A percentile compares a stretch with the other conserved stretches of the same genome.
Evolutionary conservation across 2,797 vertebrate genomes (phyloP).

Genomic region (Nyctalus aviator): DNA sequence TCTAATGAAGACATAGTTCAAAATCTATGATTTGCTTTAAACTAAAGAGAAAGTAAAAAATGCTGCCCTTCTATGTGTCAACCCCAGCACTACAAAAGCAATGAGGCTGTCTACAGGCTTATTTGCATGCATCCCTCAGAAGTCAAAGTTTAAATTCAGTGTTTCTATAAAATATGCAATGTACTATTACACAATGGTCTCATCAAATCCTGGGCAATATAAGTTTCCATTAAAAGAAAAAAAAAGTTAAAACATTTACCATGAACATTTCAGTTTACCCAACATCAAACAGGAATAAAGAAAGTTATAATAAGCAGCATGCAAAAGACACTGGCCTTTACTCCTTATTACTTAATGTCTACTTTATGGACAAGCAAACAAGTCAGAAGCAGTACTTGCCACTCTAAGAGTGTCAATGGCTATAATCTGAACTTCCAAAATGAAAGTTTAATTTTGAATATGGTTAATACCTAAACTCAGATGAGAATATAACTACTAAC

Average conservation of each 20-base stretch:
- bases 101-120: background rate
- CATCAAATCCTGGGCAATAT: background rate
- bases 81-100: background rate
- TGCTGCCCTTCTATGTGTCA: background rate
- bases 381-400: background rate
- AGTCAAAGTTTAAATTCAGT: background rate
- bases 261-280: background rate
- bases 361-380: slow-evolving; percentile 25
- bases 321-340: background rate
- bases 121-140: background rate
- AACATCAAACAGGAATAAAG: slow-evolving; percentile 21
- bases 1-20: slow-evolving; percentile 46
- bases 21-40: background rate
- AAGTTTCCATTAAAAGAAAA: slow-evolving; percentile 24
- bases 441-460: background rate
- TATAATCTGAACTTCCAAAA: slow-evolving; percentile 37
- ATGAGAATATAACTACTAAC: background rate
- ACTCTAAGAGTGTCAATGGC: background rate
- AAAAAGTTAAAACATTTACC: background rate
- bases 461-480: background rate
- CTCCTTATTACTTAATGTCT: slow-evolving; percentile 33
- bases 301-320: background rate
- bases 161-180: slow-evolving; percentile 47
- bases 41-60: background rate
- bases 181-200: background rate